Conservation (phyloP, 2,797 vertebrate species). For the Fistularia tabacaria region DNA sequence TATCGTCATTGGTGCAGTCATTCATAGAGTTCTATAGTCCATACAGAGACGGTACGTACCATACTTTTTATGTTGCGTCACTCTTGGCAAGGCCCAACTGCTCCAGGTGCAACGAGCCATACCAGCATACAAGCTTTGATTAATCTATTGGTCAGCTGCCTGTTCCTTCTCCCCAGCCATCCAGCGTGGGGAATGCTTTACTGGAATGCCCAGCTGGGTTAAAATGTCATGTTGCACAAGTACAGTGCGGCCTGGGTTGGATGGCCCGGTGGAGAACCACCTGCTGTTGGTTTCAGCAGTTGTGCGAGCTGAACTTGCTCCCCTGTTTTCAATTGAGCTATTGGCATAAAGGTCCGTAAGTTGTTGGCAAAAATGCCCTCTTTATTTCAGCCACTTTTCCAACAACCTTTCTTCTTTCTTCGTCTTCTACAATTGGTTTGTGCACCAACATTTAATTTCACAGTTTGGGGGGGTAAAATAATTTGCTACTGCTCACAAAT, state of each 20-base stretch:
- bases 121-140: background rate
- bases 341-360: constrained; percentile 15
- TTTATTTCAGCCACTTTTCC: too few species aligned
- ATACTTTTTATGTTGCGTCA: constrained; percentile 32
- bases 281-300: constrained; percentile 7
- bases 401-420: too few species aligned
- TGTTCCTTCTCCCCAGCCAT: constrained; percentile 24
- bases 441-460: too few species aligned
- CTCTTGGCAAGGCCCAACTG: constrained; percentile 29
- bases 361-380: constrained; percentile 8
- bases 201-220: background rate
- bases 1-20: constrained; percentile 12
- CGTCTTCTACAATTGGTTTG: too few species aligned
- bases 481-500: too few species aligned
- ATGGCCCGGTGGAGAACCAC: constrained; percentile 23
- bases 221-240: constrained; percentile 35
- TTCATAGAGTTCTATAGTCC: constrained; percentile 23
- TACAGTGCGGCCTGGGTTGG: constrained; percentile 17
- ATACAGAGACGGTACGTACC: constrained; percentile 2
- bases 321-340: background rate
- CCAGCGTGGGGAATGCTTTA: constrained; percentile 23
- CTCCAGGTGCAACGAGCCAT: constrained; percentile 16
- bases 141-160: constrained; percentile 15
- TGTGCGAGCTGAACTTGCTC: constrained; percentile 1
- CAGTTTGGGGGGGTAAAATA: too few species aligned